Conservation (phyloP, 1,140 invertebrate species). For the Orussus abietinus region DNA sequence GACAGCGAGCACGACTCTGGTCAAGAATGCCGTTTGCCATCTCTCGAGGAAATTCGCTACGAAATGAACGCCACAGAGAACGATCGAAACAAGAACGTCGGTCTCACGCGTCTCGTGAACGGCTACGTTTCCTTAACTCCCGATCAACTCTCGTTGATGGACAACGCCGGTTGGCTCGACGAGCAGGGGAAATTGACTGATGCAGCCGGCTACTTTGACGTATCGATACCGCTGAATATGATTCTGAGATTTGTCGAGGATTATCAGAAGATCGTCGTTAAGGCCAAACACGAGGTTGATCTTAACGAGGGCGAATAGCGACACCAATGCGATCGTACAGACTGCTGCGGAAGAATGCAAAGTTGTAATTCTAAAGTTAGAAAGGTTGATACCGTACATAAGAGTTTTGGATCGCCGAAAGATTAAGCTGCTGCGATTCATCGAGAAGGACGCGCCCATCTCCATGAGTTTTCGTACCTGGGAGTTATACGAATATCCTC, state of each 20-base stretch:
- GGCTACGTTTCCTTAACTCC: conserved; percentile 27
- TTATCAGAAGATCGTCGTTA: conserved; percentile 47
- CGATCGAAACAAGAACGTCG: conserved; percentile 42
- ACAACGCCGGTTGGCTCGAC: conserved; percentile 32
- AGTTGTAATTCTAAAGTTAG: conserved; percentile 17
- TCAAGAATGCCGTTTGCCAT: conserved; percentile 41
- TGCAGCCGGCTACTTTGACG: conserved; percentile 33
- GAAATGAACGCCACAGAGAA: conserved; percentile 47
- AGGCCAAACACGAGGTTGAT: conserved; percentile 50
- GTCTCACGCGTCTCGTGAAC: conserved; percentile 44
- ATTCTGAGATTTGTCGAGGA: conserved; percentile 50
- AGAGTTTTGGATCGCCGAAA: conserved; percentile 21
- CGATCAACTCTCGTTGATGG: conserved; percentile 18
- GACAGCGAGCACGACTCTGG: conserved; percentile 18
- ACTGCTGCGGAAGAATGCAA: conserved; percentile 13
- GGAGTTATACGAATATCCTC: conserved; percentile 38
- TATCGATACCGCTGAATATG: conserved; percentile 39
- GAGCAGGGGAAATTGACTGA: conserved; percentile 15
- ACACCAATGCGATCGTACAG: conserved; percentile 22
- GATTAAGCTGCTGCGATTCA: conserved; percentile 21
- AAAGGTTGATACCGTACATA: conserved; percentile 25
- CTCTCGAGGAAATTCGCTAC: conserved; percentile 50
- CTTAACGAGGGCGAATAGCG: conserved; percentile 34
- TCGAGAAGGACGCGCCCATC: conserved; percentile 24
- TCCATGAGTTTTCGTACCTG: conserved; percentile 33